Conservation (phyloP, 2,113 vertebrate species). For the Rhinoderma darwinii region DNA sequence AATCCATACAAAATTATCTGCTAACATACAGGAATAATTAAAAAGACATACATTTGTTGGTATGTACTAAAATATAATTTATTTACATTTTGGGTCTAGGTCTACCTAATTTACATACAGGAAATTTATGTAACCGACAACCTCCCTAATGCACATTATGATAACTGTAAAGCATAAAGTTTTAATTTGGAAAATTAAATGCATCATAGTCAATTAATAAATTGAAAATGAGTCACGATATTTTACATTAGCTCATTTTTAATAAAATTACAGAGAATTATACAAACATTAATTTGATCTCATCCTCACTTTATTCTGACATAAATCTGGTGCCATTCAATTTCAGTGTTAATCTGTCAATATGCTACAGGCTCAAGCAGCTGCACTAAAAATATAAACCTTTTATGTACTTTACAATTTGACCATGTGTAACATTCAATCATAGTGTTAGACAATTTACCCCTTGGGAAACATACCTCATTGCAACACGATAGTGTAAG, state of each 20-base stretch:
- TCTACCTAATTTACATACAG: neutral
- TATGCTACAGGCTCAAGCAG: neutral
- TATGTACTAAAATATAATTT: neutral
- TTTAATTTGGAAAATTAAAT: constrained; percentile 8
- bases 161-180: neutral
- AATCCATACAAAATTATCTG: no score
- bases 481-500: neutral
- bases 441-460: neutral
- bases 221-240: neutral
- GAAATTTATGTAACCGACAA: neutral
- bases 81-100: neutral
- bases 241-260: neutral
- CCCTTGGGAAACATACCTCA: neutral
- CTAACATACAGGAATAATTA: no score
- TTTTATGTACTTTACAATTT: constrained; percentile 12
- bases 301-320: constrained; percentile 9
- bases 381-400: constrained; percentile 18
- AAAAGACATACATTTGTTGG: neutral
- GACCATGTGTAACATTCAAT: constrained; percentile 2
- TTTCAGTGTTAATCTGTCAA: neutral
- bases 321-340: constrained; percentile 13
- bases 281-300: neutral
- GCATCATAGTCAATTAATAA: neutral
- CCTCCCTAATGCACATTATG: neutral
- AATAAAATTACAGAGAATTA: neutral